Percentiles rank a stretch among this genome's conserved stretches.
These are phyloP conservation scores for Drosophila dives DNA, from an alignment of 2,888 invertebrate species.

Conservation along the genomic window DNA sequence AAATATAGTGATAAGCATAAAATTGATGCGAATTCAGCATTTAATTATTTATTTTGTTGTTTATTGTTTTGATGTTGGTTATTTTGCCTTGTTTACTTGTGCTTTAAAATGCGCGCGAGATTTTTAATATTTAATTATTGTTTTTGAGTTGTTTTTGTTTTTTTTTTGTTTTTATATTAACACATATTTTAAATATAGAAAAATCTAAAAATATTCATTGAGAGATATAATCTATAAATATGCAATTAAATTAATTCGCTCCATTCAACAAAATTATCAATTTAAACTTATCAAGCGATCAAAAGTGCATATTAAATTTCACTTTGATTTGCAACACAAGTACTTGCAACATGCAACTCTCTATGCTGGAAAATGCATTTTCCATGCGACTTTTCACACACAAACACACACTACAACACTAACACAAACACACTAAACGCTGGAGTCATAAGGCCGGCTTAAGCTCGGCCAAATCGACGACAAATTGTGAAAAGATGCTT, in stretches of 20 bases:
- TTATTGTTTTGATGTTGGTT: conserved; percentile 35
- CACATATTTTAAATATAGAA: background rate
- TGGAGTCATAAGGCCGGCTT: conserved; percentile 77
- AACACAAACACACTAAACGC: conserved; percentile 11
- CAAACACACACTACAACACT: conserved; percentile 12
- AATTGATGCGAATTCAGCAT: conserved; percentile 33
- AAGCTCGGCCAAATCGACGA: conserved; percentile 50
- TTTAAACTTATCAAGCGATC: conserved; percentile 17
- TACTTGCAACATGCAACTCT: conserved; percentile 36
- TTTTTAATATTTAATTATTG: conserved; percentile 13
- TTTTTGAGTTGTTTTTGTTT: background rate
- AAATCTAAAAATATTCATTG: background rate
- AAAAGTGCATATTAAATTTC: conserved; percentile 45
- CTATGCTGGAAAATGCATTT: conserved; percentile 55
- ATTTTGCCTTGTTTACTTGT: conserved; percentile 3
- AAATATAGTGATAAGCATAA: conserved; percentile 40
- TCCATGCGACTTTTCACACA: conserved; percentile 40
- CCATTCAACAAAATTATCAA: conserved; percentile 1
- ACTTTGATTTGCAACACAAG: conserved; percentile 41
- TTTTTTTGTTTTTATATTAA: background rate
- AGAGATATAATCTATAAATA: background rate
- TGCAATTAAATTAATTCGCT: background rate
- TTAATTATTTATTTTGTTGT: conserved; percentile 31
- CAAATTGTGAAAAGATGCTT: conserved; percentile 70
- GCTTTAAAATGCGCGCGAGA: background rate